Conservation (phyloP, 2,888 invertebrate species). For the Meganola albula region DNA sequence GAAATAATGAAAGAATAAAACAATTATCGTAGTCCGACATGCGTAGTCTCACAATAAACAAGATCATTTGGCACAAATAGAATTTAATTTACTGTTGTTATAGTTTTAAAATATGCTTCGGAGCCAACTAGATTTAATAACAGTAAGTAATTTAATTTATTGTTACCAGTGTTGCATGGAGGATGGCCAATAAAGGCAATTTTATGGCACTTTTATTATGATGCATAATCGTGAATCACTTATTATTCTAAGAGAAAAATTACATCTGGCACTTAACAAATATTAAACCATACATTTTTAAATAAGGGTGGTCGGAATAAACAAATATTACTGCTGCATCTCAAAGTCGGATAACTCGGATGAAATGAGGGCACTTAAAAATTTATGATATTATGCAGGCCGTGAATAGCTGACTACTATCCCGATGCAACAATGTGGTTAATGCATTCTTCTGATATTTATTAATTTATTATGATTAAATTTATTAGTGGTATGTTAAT, state of each 20-base stretch:
- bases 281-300: conserved; percentile 45
- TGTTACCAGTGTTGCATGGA: conserved; percentile 64
- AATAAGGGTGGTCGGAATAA: conserved; percentile 31
- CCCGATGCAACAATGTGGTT: conserved; percentile 12
- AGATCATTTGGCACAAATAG: conserved; percentile 53
- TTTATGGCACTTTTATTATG: conserved; percentile 75
- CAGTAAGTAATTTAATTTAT: conserved; percentile 71
- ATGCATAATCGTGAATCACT: conserved; percentile 72
- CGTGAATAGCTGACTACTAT: conserved; percentile 27
- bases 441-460: conserved; percentile 9
- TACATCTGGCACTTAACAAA: conserved; percentile 41
- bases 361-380: conserved; percentile 29
- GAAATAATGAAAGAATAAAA: no score
- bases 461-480: conserved; percentile 11
- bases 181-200: conserved; percentile 70
- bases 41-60: conserved; percentile 20
- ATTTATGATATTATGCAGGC: conserved; percentile 25
- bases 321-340: conserved; percentile 35
- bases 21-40: conserved; percentile 11
- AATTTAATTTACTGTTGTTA: conserved; percentile 49
- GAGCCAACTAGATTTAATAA: conserved; percentile 73
- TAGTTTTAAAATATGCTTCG: conserved; percentile 59
- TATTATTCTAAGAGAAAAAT: conserved; percentile 53
- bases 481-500: neutral
- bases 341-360: conserved; percentile 15